Percentiles rank a stretch among this genome's conserved stretches.
Evolutionary conservation across 2,888 invertebrate genomes (phyloP).

Genomic region (Aphelenchoides bicaudatus): DNA sequence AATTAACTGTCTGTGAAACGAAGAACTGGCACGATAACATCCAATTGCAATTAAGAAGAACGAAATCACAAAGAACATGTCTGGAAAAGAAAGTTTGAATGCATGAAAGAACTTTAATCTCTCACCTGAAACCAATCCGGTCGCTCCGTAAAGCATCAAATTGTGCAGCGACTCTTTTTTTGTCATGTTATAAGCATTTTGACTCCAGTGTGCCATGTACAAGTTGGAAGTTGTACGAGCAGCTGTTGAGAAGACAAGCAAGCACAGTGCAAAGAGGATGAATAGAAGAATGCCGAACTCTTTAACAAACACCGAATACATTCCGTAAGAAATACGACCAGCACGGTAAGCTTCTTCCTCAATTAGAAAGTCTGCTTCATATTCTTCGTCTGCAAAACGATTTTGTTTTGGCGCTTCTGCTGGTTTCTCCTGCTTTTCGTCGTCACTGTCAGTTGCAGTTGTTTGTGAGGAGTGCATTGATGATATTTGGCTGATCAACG

Average conservation of each 20-base stretch:
- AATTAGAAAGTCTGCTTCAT: conserved; percentile 1
- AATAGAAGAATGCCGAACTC: conserved; percentile 68
- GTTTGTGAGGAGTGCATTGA: too few relatives aligned
- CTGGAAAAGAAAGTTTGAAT: conserved; percentile 16
- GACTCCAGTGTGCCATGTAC: conserved; percentile 20
- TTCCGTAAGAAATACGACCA: conserved; percentile 64
- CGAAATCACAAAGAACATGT: conserved; percentile 5
- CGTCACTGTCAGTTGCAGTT: too few relatives aligned
- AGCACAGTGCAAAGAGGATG: conserved; percentile 73
- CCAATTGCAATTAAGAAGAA: conserved; percentile 52
- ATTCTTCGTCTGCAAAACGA: neutral
- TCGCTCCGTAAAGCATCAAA: conserved; percentile 18
- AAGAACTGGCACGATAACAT: conserved; percentile 45
- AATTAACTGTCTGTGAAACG: conserved; percentile 38
- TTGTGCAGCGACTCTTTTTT: conserved; percentile 5
- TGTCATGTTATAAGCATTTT: neutral
- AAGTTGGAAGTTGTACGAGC: neutral
- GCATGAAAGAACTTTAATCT: neutral
- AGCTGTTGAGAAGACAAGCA: conserved; percentile 64
- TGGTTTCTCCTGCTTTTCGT: neutral
- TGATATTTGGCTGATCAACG: neutral
- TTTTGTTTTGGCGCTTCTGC: neutral
- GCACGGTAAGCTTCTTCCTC: conserved; percentile 7
- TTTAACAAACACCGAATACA: conserved; percentile 79
- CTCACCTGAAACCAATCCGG: neutral